phyloP scores from a whole-genome alignment of 2,888 invertebrate genomes.

The Drosophila kanekoi region DNA sequence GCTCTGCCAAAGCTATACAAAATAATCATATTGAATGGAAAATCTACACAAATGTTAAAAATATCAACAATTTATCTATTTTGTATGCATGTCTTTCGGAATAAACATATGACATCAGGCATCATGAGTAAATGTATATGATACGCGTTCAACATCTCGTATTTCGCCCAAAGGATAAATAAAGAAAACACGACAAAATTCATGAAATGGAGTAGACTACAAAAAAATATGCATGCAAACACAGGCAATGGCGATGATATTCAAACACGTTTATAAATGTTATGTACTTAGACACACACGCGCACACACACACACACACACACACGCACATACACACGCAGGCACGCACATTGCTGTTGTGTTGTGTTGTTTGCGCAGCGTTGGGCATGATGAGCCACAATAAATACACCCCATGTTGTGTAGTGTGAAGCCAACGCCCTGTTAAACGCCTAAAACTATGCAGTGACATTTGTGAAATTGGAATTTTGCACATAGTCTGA shows the following conservation, averaged over 20 bases:
- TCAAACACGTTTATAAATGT: conserved; percentile 16
- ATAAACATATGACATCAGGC: conserved; percentile 10
- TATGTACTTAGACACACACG: not conserved
- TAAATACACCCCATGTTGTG: conserved; percentile 33
- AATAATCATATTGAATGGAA: not conserved
- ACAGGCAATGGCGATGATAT: conserved; percentile 35
- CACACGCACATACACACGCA: too few relatives aligned
- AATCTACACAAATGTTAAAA: not conserved
- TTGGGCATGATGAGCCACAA: conserved; percentile 45
- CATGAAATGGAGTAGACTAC: conserved; percentile 28
- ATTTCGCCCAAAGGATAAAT: conserved; percentile 38
- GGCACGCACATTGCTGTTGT: not conserved
- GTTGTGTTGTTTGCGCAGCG: conserved; percentile 35
- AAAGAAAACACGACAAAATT: conserved; percentile 37
- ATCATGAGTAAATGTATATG: conserved; percentile 10
- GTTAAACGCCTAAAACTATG: conserved; percentile 67
- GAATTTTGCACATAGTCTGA: conserved; percentile 52
- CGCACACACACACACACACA: conserved; percentile 2
- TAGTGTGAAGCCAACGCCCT: conserved; percentile 33
- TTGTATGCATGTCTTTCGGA: not conserved
- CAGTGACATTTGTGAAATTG: conserved; percentile 76
- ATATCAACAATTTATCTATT: too few relatives aligned
- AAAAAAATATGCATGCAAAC: conserved; percentile 17
- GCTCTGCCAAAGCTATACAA: not conserved
- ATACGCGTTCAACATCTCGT: conserved; percentile 30